A percentile compares a stretch with the other conserved stretches of the same genome.
phyloP scores from a whole-genome alignment of 2,113 vertebrate genomes.

The Brachyistius frenatus region DNA sequence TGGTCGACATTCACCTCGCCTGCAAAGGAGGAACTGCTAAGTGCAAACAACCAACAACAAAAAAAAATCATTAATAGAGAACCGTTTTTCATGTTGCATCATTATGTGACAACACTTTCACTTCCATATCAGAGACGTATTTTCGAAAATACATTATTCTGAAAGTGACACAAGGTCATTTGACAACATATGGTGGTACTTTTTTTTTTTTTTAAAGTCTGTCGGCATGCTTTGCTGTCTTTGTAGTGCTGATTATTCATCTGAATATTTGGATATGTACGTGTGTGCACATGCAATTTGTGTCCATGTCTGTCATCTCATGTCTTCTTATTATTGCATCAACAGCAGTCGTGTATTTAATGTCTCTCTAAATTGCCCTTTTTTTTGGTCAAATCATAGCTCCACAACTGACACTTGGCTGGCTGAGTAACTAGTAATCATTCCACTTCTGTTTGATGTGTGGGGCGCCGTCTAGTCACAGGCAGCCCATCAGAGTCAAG shows the following conservation, averaged over 20 bases:
- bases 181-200: slow-evolving; percentile 12
- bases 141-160: slow-evolving; percentile 22
- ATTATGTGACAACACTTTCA: slow-evolving; percentile 9
- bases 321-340: slow-evolving; percentile 74
- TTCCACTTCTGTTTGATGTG: slow-evolving; percentile 71
- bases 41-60: slow-evolving; percentile 27
- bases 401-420: slow-evolving; percentile 67
- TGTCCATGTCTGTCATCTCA: slow-evolving; percentile 39
- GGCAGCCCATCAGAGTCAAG: slow-evolving; percentile 78
- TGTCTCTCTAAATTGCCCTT: slow-evolving; percentile 67
- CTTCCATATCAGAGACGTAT: slow-evolving; percentile 27
- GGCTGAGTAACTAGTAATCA: slow-evolving; percentile 81
- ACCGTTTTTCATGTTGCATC: slow-evolving; percentile 55
- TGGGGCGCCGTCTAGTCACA: slow-evolving; percentile 69
- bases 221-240: slow-evolving; percentile 27
- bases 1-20: slow-evolving; percentile 66
- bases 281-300: slow-evolving; percentile 3
- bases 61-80: slow-evolving; percentile 64
- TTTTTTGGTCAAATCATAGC: slow-evolving; percentile 73
- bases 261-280: slow-evolving; percentile 4
- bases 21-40: slow-evolving; percentile 28
- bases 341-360: slow-evolving; percentile 67
- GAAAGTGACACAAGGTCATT: slow-evolving; percentile 7
- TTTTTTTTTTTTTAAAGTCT: not conserved
- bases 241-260: not conserved